A percentile compares a stretch with the other conserved stretches of the same genome.
Evolutionary conservation across 1,140 invertebrate species (phyloP).

Genomic region (Procambarus virginalis): DNA sequence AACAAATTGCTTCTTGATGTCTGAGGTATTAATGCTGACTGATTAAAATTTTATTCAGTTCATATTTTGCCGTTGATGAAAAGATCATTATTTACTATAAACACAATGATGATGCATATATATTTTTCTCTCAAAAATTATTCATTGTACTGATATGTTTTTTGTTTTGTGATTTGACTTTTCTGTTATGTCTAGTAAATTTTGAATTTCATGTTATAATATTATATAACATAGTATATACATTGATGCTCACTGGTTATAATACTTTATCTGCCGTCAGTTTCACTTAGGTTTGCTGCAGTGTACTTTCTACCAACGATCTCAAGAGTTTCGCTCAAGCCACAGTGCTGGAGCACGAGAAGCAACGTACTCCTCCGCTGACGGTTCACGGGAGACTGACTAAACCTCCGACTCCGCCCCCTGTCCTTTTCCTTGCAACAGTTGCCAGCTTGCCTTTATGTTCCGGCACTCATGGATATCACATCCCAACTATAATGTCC

Average conservation of each 20-base stretch:
- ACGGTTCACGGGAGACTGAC: conserved; percentile 30
- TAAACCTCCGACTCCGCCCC: conserved; percentile 21
- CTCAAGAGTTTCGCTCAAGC: neutral
- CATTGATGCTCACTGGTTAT: neutral
- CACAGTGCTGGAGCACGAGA: neutral
- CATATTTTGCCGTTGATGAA: too few relatives aligned
- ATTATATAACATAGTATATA: neutral
- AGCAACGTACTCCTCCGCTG: conserved; percentile 1
- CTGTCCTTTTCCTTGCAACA: neutral
- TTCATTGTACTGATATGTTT: too few relatives aligned
- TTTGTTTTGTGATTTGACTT: too few relatives aligned
- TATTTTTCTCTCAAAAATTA: too few relatives aligned
- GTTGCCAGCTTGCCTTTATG: conserved; percentile 7
- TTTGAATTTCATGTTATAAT: neutral
- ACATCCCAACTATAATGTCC: neutral
- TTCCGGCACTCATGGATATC: neutral
- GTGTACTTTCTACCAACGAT: neutral
- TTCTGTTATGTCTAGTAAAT: neutral
- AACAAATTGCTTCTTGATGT: too few relatives aligned
- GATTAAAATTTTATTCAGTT: too few relatives aligned
- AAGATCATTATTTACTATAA: too few relatives aligned
- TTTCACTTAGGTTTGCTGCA: neutral
- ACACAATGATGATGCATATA: too few relatives aligned
- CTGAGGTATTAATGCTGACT: too few relatives aligned
- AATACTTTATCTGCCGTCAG: neutral